These are phyloP conservation scores for Phaonia tiefii DNA, from an alignment of 2,888 invertebrate species.

Conservation along the genomic window DNA sequence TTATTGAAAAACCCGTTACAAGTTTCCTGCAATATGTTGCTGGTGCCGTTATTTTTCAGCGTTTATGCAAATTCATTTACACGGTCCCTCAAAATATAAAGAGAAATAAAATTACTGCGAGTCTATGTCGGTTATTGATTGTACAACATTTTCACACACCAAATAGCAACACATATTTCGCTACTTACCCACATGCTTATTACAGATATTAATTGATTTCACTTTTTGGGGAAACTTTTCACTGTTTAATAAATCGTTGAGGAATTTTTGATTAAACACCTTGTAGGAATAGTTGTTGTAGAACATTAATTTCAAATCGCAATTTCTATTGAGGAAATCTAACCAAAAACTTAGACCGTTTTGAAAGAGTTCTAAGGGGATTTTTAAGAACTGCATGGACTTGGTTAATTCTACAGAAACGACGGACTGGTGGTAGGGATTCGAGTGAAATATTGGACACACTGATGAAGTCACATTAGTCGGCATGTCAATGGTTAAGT, in stretches of 20 bases:
- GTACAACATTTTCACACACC: too few species aligned
- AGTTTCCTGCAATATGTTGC: too few species aligned
- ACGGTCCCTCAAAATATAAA: too few species aligned
- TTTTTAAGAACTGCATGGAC: neutral
- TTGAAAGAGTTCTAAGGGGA: neutral
- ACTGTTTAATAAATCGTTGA: neutral
- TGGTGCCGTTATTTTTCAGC: too few species aligned
- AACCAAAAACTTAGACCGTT: slow-evolving; percentile 6
- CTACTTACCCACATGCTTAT: slow-evolving; percentile 18
- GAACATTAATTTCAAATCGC: neutral
- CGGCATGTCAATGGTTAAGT: slow-evolving; percentile 1
- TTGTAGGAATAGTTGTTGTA: neutral
- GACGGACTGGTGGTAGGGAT: neutral
- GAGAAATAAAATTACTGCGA: too few species aligned
- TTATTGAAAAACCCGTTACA: too few species aligned
- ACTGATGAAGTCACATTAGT: neutral
- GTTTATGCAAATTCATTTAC: too few species aligned
- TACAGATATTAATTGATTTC: slow-evolving; percentile 13
- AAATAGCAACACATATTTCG: too few species aligned
- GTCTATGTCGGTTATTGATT: too few species aligned
- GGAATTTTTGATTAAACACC: neutral
- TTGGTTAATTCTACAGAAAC: neutral
- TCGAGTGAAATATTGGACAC: neutral
- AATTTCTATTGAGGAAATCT: neutral
- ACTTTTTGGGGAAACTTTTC: neutral